Percentiles rank a stretch among this genome's conserved stretches.
phyloP scores from a whole-genome alignment of 2,797 vertebrate genomes.

The Poecilia velifera region DNA sequence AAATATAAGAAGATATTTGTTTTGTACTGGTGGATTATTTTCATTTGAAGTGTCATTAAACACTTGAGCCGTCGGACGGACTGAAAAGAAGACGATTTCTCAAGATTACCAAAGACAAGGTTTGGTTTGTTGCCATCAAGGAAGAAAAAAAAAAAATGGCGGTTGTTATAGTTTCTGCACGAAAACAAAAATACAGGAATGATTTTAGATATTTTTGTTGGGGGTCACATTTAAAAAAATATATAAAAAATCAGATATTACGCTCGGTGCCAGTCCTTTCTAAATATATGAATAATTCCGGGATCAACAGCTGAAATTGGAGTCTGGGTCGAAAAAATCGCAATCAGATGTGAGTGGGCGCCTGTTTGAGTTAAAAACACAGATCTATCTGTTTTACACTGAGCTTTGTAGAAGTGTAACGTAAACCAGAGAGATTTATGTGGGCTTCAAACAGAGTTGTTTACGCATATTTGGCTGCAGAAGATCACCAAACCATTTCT shows the following conservation, averaged over 20 bases:
- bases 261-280: not conserved
- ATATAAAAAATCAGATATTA: not conserved
- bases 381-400: constrained; percentile 9
- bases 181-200: not conserved
- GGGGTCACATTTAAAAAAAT: not conserved
- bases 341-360: constrained; percentile 13
- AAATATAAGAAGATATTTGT: not conserved
- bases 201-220: not conserved
- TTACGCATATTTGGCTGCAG: constrained; percentile 6
- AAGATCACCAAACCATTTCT: constrained; percentile 10
- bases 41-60: not conserved
- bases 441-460: constrained; percentile 8
- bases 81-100: not conserved
- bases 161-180: not conserved
- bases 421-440: constrained; percentile 10
- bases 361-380: constrained; percentile 8
- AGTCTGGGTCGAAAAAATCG: constrained; percentile 4
- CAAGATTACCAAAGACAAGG: not conserved
- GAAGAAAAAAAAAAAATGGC: not conserved
- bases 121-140: not conserved
- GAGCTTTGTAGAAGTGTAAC: constrained; percentile 16
- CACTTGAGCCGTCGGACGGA: not conserved
- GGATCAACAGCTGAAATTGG: constrained; percentile 5
- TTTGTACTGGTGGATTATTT: not conserved
- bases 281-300: constrained; percentile 22